Percentiles rank a stretch among this genome's conserved stretches.
Conservation (phyloP, 2,797 vertebrate species). For the Momotus momota region DNA sequence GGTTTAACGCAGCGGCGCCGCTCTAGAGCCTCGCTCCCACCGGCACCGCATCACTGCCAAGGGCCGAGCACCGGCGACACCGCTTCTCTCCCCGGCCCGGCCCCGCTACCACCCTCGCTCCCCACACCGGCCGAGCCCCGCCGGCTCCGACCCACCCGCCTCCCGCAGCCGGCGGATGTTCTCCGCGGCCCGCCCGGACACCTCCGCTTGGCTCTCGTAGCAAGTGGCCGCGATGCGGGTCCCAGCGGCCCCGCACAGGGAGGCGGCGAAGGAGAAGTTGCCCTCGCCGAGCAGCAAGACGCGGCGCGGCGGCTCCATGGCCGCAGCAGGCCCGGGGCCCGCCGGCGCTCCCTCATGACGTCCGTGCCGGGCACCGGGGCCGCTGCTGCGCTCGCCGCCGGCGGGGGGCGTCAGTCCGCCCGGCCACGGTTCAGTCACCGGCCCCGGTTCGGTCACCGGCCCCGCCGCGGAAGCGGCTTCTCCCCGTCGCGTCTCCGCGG, state of each 20-base stretch:
- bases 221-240: slow-evolving; percentile 86
- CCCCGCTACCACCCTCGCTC: too few species aligned
- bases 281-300: slow-evolving; percentile 92
- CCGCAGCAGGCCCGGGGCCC: too few species aligned
- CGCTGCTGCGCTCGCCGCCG: too few species aligned
- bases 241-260: slow-evolving; percentile 69
- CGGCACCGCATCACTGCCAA: too few species aligned
- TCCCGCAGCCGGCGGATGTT: slow-evolving; percentile 83
- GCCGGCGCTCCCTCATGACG: background rate
- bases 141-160: slow-evolving; percentile 76
- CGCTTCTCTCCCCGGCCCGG: background rate
- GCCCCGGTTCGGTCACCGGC: too few species aligned
- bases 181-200: slow-evolving; percentile 61
- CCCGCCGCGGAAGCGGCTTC: background rate
- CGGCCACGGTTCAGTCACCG: too few species aligned
- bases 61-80: too few species aligned
- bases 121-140: background rate
- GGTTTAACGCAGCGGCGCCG: too few species aligned
- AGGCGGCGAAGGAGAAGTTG: slow-evolving; percentile 93
- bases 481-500: accelerated
- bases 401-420: too few species aligned
- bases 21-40: too few species aligned
- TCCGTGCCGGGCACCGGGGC: background rate
- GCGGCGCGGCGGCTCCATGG: background rate
- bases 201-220: slow-evolving; percentile 79